Conservation (phyloP, 2,113 vertebrate genomes). For the Cranoglanis bouderius region DNA sequence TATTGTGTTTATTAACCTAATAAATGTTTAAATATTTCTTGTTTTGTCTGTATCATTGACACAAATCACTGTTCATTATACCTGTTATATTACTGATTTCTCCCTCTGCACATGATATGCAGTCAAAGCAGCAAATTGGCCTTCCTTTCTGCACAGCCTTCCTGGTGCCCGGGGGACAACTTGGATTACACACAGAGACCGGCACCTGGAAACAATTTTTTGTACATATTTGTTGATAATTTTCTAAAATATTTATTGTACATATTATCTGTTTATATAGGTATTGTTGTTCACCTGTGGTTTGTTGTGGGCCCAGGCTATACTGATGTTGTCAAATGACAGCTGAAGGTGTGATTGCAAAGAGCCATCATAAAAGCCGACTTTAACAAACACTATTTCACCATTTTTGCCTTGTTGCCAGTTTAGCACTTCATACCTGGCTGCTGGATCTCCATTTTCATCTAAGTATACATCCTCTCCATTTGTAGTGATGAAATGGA, state of each 20-base stretch:
- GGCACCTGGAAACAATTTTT: constrained; percentile 51
- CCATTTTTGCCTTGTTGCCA: constrained; percentile 55
- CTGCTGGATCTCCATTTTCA: constrained; percentile 59
- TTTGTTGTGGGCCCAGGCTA: constrained; percentile 51
- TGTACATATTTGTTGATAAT: background rate
- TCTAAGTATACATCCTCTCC: constrained; percentile 57
- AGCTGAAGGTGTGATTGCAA: constrained; percentile 48
- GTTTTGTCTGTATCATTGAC: constrained; percentile 4
- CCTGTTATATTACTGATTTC: constrained; percentile 58
- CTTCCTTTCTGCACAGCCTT: constrained; percentile 57
- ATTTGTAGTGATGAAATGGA: constrained; percentile 44
- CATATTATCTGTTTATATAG: background rate
- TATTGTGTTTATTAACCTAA: background rate
- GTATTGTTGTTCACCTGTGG: constrained; percentile 10
- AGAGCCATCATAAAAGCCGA: constrained; percentile 58
- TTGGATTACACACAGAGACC: constrained; percentile 55
- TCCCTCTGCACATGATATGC: constrained; percentile 56
- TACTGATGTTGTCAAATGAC: constrained; percentile 51
- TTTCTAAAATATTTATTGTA: background rate
- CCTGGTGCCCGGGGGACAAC: constrained; percentile 50
- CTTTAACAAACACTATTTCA: constrained; percentile 50
- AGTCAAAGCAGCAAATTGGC: constrained; percentile 59
- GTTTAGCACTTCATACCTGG: constrained; percentile 59
- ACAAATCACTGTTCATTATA: background rate
- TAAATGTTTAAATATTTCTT: background rate